Evolutionary conservation across 2,888 invertebrate species (phyloP), one percentile per base, ranked within the genome.

Genomic region (Chloroclysta siterata): DNA sequence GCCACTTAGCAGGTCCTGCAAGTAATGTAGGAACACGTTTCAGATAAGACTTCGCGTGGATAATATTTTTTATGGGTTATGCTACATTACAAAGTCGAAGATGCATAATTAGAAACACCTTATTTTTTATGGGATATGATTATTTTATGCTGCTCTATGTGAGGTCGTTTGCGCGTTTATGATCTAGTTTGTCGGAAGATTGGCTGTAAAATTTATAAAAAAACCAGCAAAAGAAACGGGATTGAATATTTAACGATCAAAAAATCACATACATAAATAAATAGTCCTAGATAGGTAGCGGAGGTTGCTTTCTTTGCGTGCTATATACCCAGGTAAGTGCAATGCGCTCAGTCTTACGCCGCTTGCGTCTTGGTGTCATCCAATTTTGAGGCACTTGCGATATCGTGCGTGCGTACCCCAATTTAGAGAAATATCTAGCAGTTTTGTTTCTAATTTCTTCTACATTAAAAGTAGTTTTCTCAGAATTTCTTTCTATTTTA

Each of bases 1-100:
- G 66, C 68, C 69, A 63, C 69, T 68, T 50, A 68, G 63, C 65
- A 66, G 65, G 64, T 56, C 65, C 65, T 36, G 53, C 53, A 56
- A 57, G 57, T 66, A 68, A 65, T 62, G 55, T 46, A 60, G 50
- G 29, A 68, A 69, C 66, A 59, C 41, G 69, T 68, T 69, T 14
- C n/a, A 56, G 53, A 67, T 70, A 65, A 54, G 57, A 39, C 59
- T 62, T 60, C 15, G 63, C 62, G 58, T 63, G 57, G 53, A 58
- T 54, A 33, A 55, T 58, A 58, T 58, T 46, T 36, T 61, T 65
- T 61, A 65, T 65, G 52, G 57, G 51, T 54, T 22, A 42, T 39
- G 14, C 22, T 33, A 48, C 46, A 22, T 33, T 51, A 47, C 39
- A 52, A 41, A 50, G 41, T 42, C 36, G 10, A 48, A 53, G 52